Percentiles rank a stretch among this genome's conserved stretches.
These are phyloP conservation scores for Fragum sueziense DNA, from an alignment of 2,888 invertebrate genomes.

Conservation along the genomic window DNA sequence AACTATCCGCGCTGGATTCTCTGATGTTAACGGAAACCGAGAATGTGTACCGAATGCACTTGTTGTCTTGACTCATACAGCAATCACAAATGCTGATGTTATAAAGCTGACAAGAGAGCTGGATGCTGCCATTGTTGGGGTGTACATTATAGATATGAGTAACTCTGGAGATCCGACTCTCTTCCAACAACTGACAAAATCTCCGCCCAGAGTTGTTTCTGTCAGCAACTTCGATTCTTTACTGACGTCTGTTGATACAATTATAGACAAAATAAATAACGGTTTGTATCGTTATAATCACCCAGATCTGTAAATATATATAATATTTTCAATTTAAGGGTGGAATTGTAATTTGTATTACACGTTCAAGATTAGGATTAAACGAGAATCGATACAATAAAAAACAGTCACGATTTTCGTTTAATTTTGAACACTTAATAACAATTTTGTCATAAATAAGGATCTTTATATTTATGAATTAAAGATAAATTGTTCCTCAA, in stretches of 20 bases:
- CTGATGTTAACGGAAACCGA: conserved; percentile 13
- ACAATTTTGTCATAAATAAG: too few species aligned
- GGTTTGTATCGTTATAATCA: background rate
- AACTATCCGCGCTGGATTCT: conserved; percentile 27
- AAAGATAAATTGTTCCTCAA: too few species aligned
- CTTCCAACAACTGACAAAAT: background rate
- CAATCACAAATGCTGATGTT: background rate
- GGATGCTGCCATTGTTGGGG: background rate
- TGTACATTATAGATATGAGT: conserved; percentile 3
- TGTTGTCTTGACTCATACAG: conserved; percentile 24
- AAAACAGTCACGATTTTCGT: too few species aligned
- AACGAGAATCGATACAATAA: too few species aligned
- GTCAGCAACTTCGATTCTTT: background rate
- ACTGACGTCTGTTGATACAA: background rate
- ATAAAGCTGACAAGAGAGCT: conserved; percentile 3
- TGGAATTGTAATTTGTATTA: too few species aligned
- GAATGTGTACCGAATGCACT: conserved; percentile 32
- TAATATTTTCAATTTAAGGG: too few species aligned
- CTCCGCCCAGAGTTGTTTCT: background rate
- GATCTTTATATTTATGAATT: too few species aligned
- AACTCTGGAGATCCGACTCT: background rate
- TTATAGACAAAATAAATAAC: background rate
- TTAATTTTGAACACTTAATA: too few species aligned
- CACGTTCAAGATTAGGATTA: too few species aligned
- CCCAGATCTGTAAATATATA: too few species aligned